Conservation (phyloP, 2,113 vertebrate genomes). For the Rissa tridactyla region DNA sequence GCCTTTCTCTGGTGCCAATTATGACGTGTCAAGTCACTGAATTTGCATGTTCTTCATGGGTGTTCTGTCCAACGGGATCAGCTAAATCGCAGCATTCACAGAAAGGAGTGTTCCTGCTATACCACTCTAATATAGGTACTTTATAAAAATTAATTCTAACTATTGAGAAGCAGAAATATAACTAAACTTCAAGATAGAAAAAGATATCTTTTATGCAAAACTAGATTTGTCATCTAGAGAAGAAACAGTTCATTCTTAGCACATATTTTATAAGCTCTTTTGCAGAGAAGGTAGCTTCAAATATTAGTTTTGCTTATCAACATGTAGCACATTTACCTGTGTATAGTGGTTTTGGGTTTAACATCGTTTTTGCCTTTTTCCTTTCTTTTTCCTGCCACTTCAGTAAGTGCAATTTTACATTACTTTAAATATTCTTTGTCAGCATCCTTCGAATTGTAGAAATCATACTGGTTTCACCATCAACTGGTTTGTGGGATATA, state of each 20-base stretch:
- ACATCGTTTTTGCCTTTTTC: background rate
- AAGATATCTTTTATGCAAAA: background rate
- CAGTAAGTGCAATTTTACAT: background rate
- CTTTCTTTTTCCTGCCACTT: background rate
- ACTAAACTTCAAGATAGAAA: background rate
- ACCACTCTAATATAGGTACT: background rate
- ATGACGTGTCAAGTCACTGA: background rate
- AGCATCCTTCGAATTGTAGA: background rate
- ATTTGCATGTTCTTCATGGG: background rate
- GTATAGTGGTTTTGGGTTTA: background rate
- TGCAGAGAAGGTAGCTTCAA: background rate
- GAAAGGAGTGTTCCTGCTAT: background rate
- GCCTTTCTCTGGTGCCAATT: background rate
- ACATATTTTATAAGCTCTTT: background rate
- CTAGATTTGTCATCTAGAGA: background rate
- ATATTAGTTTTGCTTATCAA: conserved; percentile 6
- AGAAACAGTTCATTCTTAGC: background rate
- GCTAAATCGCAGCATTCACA: background rate
- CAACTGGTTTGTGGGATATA: background rate
- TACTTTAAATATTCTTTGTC: background rate
- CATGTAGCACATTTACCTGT: background rate
- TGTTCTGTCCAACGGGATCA: fast-evolving
- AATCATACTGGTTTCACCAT: background rate
- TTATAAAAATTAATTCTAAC: background rate
- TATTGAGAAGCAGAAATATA: background rate